phyloP scores from a whole-genome alignment of 2,888 invertebrate species.

The Diogma glabrata region DNA sequence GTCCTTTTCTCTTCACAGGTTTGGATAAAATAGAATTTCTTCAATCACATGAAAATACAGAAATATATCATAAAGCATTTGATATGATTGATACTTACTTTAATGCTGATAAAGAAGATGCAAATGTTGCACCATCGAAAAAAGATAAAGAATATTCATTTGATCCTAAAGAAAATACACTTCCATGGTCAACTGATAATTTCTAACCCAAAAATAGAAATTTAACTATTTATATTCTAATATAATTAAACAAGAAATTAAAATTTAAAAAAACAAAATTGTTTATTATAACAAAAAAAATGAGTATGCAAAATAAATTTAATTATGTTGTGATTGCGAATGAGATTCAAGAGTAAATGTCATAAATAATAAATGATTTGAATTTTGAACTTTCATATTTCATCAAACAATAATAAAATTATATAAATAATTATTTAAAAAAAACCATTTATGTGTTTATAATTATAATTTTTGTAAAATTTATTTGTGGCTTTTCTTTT shows the following conservation, averaged over 20 bases:
- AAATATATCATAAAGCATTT: conserved; percentile 94
- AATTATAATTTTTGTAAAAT: no score
- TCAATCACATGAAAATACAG: conserved; percentile 92
- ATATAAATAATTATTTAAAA: no score
- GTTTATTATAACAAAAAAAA: background rate
- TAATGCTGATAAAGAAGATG: conserved; percentile 78
- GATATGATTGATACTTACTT: conserved; percentile 95
- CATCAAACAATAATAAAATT: no score
- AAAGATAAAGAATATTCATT: conserved; percentile 63
- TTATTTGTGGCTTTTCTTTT: no score
- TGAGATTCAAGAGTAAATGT: no score
- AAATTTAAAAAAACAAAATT: background rate
- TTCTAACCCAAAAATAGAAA: conserved; percentile 44
- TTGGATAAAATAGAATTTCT: conserved; percentile 96
- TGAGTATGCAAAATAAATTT: no score
- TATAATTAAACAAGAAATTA: background rate
- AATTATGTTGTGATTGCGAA: no score
- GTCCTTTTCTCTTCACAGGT: conserved; percentile 58
- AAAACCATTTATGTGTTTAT: no score
- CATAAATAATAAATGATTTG: no score
- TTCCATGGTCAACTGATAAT: conserved; percentile 70
- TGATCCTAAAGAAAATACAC: conserved; percentile 49
- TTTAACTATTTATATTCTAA: background rate
- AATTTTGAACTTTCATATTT: no score
- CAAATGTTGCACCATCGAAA: conserved; percentile 62